These are phyloP conservation scores for Lagopus muta DNA, from an alignment of 2,113 vertebrate species.

Conservation along the genomic window DNA sequence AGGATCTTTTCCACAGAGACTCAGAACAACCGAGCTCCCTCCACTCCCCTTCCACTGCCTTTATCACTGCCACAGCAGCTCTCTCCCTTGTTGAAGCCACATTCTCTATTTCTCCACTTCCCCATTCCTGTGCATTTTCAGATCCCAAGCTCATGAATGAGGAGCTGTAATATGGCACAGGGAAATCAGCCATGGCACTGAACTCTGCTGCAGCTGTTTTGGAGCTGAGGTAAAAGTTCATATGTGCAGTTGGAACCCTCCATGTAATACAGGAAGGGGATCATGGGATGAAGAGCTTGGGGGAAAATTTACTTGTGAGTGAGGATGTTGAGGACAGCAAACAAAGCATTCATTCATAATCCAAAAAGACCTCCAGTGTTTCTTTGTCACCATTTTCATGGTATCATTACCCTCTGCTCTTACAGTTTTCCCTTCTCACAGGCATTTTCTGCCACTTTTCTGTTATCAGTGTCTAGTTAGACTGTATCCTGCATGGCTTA, in stretches of 20 bases:
- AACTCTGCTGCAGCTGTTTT: background rate
- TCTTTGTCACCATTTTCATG: background rate
- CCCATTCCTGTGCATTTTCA: background rate
- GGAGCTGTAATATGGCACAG: background rate
- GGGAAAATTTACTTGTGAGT: background rate
- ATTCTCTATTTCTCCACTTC: background rate
- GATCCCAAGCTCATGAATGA: background rate
- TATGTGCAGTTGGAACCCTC: background rate
- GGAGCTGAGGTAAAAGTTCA: background rate
- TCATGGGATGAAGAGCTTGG: background rate
- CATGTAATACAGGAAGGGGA: background rate
- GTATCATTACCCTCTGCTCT: background rate
- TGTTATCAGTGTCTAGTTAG: background rate
- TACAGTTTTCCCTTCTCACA: background rate
- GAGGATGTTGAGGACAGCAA: background rate
- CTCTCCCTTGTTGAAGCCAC: background rate
- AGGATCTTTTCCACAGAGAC: background rate
- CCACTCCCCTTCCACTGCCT: background rate
- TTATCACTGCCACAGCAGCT: background rate
- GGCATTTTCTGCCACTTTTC: background rate
- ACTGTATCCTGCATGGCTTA: background rate
- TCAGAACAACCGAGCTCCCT: background rate
- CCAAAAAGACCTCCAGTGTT: background rate
- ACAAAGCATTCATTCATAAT: background rate
- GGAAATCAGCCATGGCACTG: background rate